Evolutionary conservation across 2,797 vertebrate species (phyloP).

Genomic region (Sebastes taczanowskii): DNA sequence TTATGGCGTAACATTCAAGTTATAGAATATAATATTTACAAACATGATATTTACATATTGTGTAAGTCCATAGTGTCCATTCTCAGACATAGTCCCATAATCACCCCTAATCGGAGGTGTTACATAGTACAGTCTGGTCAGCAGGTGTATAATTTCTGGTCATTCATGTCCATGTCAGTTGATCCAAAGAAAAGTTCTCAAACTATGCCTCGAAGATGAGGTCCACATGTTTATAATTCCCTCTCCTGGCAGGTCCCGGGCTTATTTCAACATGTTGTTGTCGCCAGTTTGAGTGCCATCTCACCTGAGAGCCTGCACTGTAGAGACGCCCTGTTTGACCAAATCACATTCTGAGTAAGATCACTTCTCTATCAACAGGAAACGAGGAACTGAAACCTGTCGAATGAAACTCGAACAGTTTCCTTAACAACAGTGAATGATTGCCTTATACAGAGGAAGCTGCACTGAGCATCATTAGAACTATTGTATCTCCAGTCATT

Average conservation of each 20-base stretch:
- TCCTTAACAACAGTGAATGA: background rate
- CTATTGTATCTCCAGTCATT: background rate
- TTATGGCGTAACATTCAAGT: background rate
- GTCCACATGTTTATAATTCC: background rate
- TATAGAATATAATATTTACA: constrained; percentile 39
- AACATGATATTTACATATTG: constrained; percentile 45
- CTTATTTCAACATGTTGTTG: background rate
- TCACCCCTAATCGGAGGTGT: background rate
- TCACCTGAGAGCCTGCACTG: background rate
- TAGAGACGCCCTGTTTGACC: constrained; percentile 11
- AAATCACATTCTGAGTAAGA: background rate
- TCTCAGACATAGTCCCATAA: constrained; percentile 21
- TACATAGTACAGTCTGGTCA: background rate
- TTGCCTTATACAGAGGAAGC: constrained; percentile 1
- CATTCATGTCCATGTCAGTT: background rate
- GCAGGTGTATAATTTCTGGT: background rate
- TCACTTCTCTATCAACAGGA: constrained; percentile 7
- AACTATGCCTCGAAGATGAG: background rate
- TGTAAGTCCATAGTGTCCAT: constrained; percentile 57
- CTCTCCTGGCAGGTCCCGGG: background rate
- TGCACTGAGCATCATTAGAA: background rate
- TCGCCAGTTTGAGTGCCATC: background rate
- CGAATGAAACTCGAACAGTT: constrained; percentile 16
- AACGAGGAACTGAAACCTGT: constrained; percentile 35
- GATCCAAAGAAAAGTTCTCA: constrained; percentile 1